Evolutionary conservation across 2,113 vertebrate species (phyloP).

Genomic region (Macroglossus sobrinus): DNA sequence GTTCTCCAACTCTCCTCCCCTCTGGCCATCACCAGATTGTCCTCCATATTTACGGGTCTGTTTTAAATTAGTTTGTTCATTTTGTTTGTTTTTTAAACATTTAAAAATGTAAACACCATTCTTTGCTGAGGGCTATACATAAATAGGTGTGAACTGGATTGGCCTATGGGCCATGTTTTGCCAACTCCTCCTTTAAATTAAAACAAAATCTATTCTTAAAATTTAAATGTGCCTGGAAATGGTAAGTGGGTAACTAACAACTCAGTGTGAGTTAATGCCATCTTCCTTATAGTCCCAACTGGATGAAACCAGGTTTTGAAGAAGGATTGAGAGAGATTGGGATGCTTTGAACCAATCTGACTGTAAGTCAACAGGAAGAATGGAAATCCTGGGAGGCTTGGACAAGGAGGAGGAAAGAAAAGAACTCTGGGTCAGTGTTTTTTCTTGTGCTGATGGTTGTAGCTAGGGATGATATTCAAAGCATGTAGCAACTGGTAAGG

Average conservation of each 20-base stretch:
- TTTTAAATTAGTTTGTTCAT: background rate
- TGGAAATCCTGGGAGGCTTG: background rate
- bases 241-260: background rate
- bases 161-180: background rate
- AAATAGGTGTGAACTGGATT: background rate
- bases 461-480: background rate
- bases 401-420: background rate
- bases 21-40: no score
- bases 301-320: background rate
- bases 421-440: background rate
- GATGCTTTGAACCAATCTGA: background rate
- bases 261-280: background rate
- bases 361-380: background rate
- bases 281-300: background rate
- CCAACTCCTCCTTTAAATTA: background rate
- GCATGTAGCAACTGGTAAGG: background rate
- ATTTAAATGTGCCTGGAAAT: background rate
- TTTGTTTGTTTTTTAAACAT: background rate
- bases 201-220: background rate
- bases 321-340: background rate
- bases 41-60: no score
- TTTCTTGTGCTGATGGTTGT: background rate
- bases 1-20: no score
- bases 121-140: background rate
- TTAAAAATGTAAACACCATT: conserved; percentile 2